Percentiles rank a stretch among this genome's conserved stretches.
Evolutionary conservation across 2,888 invertebrate species (phyloP).

Genomic region (Hypsopygia costalis): DNA sequence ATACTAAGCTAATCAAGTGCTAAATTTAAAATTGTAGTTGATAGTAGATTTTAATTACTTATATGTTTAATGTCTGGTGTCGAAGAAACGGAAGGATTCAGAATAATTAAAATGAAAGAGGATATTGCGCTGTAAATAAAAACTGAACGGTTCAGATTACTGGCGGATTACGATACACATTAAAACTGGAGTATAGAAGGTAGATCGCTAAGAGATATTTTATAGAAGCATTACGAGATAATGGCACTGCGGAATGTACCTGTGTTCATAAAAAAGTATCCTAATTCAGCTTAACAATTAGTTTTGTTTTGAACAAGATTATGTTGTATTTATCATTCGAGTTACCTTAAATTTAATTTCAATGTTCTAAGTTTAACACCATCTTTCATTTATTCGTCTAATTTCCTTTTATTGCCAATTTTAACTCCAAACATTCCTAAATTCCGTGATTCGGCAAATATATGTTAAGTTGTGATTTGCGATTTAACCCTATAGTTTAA

Average conservation of each 20-base stretch:
- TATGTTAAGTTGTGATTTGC: slow-evolving; percentile 77
- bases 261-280: slow-evolving; percentile 73
- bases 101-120: slow-evolving; percentile 15
- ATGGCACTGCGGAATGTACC: slow-evolving; percentile 78
- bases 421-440: slow-evolving; percentile 35
- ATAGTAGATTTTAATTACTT: slow-evolving; percentile 37
- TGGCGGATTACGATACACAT: slow-evolving; percentile 30
- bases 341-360: slow-evolving; percentile 53
- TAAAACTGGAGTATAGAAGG: slow-evolving; percentile 53
- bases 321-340: slow-evolving; percentile 52
- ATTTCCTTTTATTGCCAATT: slow-evolving; percentile 67
- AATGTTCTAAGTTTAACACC: slow-evolving; percentile 54
- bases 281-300: slow-evolving; percentile 67
- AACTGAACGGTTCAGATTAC: slow-evolving; percentile 24
- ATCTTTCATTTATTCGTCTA: slow-evolving; percentile 43
- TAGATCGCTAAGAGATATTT: slow-evolving; percentile 52
- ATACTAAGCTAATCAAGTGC: slow-evolving; percentile 68
- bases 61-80: slow-evolving; percentile 22
- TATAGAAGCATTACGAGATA: slow-evolving; percentile 67
- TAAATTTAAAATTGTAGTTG: slow-evolving; percentile 54
- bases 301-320: slow-evolving; percentile 68
- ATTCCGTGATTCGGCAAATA: slow-evolving; percentile 67
- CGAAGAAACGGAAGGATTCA: slow-evolving; percentile 12
- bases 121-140: slow-evolving; percentile 26
- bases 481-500: slow-evolving; percentile 66